Percentiles rank a stretch among this genome's conserved stretches.
These are phyloP conservation scores for Cantharis nigra DNA, from an alignment of 2,888 invertebrate genomes.

Conservation along the genomic window DNA sequence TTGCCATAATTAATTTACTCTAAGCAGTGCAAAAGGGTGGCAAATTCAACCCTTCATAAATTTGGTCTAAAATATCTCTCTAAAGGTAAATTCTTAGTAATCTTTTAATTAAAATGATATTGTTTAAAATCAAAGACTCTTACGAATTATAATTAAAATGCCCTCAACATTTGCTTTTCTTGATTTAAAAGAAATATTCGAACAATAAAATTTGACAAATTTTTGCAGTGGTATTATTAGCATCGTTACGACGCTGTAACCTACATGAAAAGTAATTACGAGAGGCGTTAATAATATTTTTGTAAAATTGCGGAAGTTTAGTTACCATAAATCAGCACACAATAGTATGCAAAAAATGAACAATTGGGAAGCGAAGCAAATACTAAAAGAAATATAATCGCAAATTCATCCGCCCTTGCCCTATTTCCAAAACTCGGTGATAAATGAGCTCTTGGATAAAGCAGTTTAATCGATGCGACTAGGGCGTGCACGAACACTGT, in stretches of 20 bases:
- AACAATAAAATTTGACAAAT: neutral
- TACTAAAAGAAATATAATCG: constrained; percentile 20
- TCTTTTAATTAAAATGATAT: neutral
- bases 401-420: constrained; percentile 28
- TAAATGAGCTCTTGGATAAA: constrained; percentile 26
- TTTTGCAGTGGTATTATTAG: neutral
- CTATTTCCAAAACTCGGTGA: constrained; percentile 27
- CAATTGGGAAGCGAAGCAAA: constrained; percentile 9
- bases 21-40: neutral
- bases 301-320: constrained; percentile 11
- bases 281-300: neutral
- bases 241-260: neutral
- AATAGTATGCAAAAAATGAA: constrained; percentile 16
- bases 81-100: neutral
- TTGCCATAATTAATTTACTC: neutral
- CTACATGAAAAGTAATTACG: neutral
- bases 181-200: neutral
- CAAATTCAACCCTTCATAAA: neutral
- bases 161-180: neutral
- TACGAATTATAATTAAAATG: neutral
- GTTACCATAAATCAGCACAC: constrained; percentile 14
- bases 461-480: constrained; percentile 32
- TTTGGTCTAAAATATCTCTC: neutral
- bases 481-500: constrained; percentile 28
- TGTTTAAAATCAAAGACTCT: neutral